These are phyloP conservation scores for Vidua macroura DNA, from an alignment of 2,113 vertebrate genomes.

Conservation along the genomic window DNA sequence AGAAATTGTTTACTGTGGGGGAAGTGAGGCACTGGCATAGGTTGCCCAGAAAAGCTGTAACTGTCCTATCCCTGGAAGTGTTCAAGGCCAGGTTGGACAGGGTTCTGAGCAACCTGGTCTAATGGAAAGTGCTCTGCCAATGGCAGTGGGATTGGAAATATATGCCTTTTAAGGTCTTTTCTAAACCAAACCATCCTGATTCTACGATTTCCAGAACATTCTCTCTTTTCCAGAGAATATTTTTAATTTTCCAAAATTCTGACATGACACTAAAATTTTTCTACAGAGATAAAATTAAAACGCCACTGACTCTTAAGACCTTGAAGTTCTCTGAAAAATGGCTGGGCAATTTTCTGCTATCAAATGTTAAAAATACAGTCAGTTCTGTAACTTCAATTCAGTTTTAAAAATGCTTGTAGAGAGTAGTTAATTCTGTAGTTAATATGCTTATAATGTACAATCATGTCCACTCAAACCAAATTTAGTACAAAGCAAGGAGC, in stretches of 20 bases:
- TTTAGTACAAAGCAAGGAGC: background rate
- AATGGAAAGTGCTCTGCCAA: background rate
- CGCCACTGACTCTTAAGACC: background rate
- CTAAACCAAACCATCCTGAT: background rate
- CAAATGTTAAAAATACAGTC: background rate
- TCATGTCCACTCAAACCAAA: background rate
- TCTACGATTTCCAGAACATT: background rate
- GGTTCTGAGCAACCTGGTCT: background rate
- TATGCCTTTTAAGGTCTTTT: background rate
- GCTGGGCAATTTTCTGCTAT: background rate
- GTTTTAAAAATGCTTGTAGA: background rate
- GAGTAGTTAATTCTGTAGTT: background rate
- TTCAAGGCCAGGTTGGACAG: background rate
- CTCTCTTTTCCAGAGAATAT: background rate
- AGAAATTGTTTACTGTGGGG: background rate
- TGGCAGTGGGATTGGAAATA: background rate
- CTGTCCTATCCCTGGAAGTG: background rate
- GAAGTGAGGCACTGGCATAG: background rate
- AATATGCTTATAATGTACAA: background rate
- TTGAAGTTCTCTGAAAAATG: background rate
- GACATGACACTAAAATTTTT: background rate
- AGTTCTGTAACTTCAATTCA: background rate
- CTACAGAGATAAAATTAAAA: background rate
- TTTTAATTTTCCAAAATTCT: background rate
- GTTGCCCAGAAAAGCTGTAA: background rate